phyloP scores from a whole-genome alignment of 92 coral and sea anemone genomes.

The Anthopleura xanthogrammica region DNA sequence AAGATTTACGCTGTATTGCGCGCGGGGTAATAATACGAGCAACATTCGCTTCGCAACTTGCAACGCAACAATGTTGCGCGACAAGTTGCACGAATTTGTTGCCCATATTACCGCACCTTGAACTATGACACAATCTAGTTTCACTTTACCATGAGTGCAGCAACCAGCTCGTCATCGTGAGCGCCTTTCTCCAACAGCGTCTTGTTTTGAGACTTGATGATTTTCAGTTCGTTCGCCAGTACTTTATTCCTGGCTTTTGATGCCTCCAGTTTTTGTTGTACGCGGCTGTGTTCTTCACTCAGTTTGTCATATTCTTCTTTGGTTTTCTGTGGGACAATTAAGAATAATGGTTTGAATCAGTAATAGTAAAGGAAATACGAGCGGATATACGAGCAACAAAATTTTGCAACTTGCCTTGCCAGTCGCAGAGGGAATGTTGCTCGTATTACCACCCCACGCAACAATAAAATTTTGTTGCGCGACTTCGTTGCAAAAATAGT shows the following conservation, averaged over 20 bases:
- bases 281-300: conserved; percentile 72
- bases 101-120: too few species aligned
- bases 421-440: too few species aligned
- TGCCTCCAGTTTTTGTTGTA: conserved; percentile 89
- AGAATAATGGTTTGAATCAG: not conserved
- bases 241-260: conserved; percentile 92
- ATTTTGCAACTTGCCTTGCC: too few species aligned
- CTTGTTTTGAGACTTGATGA: conserved; percentile 78
- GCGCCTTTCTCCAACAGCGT: conserved; percentile 92
- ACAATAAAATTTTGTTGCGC: too few species aligned
- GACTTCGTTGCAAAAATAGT: too few species aligned
- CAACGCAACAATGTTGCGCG: too few species aligned
- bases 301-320: conserved; percentile 69
- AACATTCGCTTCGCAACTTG: too few species aligned
- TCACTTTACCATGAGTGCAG: conserved; percentile 83
- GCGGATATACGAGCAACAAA: too few species aligned
- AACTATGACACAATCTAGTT: not conserved
- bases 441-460: too few species aligned
- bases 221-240: conserved; percentile 82
- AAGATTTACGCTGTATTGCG: too few species aligned
- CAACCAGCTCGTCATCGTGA: conserved; percentile 95
- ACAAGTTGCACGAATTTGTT: too few species aligned
- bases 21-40: too few species aligned
- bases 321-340: conserved; percentile 60
- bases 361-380: not conserved